phyloP scores from a whole-genome alignment of 2,888 invertebrate genomes.

The Gastrophysa polygoni region DNA sequence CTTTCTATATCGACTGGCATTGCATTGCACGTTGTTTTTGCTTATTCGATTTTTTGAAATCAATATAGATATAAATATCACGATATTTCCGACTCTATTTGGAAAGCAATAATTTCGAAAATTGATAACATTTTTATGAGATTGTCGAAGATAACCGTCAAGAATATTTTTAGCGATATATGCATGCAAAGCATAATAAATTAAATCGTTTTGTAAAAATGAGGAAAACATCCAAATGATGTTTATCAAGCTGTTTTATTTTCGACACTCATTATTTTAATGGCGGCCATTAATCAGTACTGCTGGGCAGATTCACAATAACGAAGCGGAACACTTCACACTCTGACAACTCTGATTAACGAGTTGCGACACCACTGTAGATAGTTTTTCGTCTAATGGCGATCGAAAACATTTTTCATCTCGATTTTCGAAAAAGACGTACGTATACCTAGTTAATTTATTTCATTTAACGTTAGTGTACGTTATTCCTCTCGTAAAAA shows the following conservation, averaged over 20 bases:
- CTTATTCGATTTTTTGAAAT: no score
- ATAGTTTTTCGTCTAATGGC: background rate
- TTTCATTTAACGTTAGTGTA: no score
- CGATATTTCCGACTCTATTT: no score
- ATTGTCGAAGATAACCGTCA: no score
- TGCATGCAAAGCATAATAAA: constrained; percentile 21
- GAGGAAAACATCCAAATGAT: constrained; percentile 28
- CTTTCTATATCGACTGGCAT: no score
- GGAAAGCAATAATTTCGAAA: no score
- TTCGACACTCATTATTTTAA: constrained; percentile 47
- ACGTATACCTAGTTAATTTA: no score
- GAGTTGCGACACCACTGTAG: constrained; percentile 1
- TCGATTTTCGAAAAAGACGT: constrained; percentile 44
- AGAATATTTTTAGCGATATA: no score
- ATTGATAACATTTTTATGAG: no score
- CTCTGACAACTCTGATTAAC: constrained; percentile 22
- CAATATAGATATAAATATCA: no score
- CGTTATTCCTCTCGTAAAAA: no score
- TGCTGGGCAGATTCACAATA: constrained; percentile 26
- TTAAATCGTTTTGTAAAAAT: constrained; percentile 35
- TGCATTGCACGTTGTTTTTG: no score
- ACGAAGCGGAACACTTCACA: constrained; percentile 27
- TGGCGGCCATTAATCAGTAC: constrained; percentile 42
- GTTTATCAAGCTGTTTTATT: constrained; percentile 42
- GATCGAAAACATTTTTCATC: background rate